Evolutionary conservation across 2,113 vertebrate species (phyloP).

Genomic region (Progne subis): DNA sequence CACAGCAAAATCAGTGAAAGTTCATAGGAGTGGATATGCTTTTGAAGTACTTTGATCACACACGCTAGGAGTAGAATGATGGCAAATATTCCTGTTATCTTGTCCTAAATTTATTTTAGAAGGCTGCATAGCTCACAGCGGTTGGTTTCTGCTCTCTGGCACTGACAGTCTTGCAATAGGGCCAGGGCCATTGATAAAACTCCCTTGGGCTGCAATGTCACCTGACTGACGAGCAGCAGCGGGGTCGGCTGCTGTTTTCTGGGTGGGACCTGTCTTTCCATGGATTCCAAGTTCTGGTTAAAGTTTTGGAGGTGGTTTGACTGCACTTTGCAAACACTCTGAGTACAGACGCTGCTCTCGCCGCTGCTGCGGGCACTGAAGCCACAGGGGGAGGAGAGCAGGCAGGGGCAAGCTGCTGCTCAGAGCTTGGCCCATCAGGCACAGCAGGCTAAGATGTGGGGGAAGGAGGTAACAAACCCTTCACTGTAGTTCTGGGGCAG

Average conservation of each 20-base stretch:
- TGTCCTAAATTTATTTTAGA: constrained; percentile 28
- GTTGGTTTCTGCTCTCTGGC: constrained; percentile 13
- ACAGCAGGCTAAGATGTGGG: neutral
- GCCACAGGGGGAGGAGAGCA: neutral
- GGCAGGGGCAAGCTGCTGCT: neutral
- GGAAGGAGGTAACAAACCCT: neutral
- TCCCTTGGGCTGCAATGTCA: neutral
- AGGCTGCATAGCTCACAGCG: neutral
- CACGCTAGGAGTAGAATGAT: neutral
- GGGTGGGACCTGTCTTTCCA: neutral
- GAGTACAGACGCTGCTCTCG: neutral
- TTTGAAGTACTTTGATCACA: neutral
- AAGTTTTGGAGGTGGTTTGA: neutral
- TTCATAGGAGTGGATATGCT: neutral
- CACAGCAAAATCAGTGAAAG: neutral
- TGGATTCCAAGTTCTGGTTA: neutral
- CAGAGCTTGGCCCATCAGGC: neutral
- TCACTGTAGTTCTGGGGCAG: neutral
- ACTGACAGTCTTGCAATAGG: neutral
- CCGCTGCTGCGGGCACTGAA: neutral
- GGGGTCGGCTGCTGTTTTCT: neutral
- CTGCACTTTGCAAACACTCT: neutral
- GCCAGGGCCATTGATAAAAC: neutral
- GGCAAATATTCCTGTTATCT: constrained; percentile 9
- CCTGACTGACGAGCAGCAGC: neutral